Percentiles rank a stretch among this genome's conserved stretches.
Conservation (phyloP, 2,888 invertebrate genomes). For the Thyatira batis region DNA sequence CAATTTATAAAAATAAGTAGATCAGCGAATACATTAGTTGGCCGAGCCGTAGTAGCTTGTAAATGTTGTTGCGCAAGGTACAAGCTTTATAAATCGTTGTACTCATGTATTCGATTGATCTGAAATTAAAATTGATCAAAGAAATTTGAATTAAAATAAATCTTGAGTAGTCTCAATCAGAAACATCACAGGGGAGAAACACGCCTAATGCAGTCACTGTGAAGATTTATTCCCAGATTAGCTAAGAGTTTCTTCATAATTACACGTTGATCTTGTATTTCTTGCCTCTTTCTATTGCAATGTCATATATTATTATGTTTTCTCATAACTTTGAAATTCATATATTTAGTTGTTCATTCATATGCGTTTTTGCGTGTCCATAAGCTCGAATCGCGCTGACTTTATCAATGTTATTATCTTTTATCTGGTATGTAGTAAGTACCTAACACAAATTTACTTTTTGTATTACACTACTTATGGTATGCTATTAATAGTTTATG, state of each 20-base stretch:
- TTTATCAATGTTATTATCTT: neutral
- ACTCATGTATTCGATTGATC: conserved; percentile 42
- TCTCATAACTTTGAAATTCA: too few species aligned
- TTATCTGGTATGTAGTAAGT: too few species aligned
- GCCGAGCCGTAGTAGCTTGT: neutral
- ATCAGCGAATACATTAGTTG: neutral
- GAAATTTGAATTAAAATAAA: conserved; percentile 44
- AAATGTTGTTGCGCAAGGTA: conserved; percentile 3
- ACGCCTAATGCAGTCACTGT: conserved; percentile 38
- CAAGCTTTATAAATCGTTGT: conserved; percentile 30
- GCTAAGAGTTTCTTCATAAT: conserved; percentile 44
- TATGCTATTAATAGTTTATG: conserved; percentile 10
- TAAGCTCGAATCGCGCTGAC: neutral
- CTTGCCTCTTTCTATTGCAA: conserved; percentile 32
- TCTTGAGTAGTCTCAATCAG: conserved; percentile 37
- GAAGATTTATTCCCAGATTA: conserved; percentile 47
- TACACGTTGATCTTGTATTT: conserved; percentile 17
- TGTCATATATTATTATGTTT: conserved; percentile 38
- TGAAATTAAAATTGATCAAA: conserved; percentile 51
- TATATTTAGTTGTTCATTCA: conserved; percentile 34
- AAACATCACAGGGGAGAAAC: conserved; percentile 49
- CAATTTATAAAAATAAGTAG: neutral
- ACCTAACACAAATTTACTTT: neutral
- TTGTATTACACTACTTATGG: neutral
- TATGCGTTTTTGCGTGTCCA: neutral